These are phyloP conservation scores for Tenthredo notha DNA, from an alignment of 2,888 invertebrate species.

Conservation along the genomic window DNA sequence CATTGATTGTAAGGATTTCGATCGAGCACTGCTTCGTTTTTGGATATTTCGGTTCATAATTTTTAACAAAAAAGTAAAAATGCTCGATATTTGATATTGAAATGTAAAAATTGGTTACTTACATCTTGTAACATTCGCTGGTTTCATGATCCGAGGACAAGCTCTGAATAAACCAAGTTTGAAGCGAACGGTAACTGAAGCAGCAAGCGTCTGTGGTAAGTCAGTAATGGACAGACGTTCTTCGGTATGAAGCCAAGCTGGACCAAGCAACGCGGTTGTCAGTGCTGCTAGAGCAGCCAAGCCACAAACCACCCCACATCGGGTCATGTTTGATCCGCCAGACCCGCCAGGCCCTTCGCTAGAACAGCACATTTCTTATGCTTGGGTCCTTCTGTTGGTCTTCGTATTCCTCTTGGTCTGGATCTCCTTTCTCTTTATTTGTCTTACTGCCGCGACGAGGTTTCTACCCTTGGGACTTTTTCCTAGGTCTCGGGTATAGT, in stretches of 20 bases:
- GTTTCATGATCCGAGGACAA: slow-evolving; percentile 74
- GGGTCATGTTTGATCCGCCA: slow-evolving; percentile 73
- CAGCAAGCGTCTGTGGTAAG: slow-evolving; percentile 67
- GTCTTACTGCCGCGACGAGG: not conserved
- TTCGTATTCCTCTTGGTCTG: slow-evolving; percentile 1
- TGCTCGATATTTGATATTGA: not conserved
- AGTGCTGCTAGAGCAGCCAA: slow-evolving; percentile 75
- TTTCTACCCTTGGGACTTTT: slow-evolving; percentile 12
- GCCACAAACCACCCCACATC: slow-evolving; percentile 75
- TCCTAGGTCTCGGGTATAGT: slow-evolving; percentile 37
- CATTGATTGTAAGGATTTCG: not conserved
- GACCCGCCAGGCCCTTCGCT: slow-evolving; percentile 63
- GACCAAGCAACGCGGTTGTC: slow-evolving; percentile 74
- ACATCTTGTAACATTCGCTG: slow-evolving; percentile 72
- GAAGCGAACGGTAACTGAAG: slow-evolving; percentile 72
- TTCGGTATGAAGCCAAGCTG: slow-evolving; percentile 76
- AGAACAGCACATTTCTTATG: slow-evolving; percentile 71
- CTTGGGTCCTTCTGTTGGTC: not conserved
- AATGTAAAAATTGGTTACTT: slow-evolving; percentile 61
- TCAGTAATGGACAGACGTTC: slow-evolving; percentile 70
- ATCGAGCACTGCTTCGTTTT: not conserved
- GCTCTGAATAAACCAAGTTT: slow-evolving; percentile 75
- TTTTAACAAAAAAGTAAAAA: not conserved
- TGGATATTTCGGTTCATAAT: not conserved
- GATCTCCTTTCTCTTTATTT: not conserved